Conservation (phyloP, 2,113 vertebrate genomes). For the Cygnus buccinator region DNA sequence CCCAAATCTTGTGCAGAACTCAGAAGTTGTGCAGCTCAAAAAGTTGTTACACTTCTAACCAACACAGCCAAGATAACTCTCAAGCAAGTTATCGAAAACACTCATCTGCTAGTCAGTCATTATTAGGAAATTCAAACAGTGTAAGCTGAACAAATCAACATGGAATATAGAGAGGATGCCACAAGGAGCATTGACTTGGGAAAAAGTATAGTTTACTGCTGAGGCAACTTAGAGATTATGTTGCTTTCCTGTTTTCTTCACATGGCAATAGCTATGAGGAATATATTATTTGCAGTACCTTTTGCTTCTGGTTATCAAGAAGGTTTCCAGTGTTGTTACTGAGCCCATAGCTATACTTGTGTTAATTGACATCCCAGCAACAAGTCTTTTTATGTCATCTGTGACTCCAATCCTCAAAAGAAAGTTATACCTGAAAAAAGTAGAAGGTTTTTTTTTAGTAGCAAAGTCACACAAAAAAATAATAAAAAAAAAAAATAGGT, state of each 20-base stretch:
- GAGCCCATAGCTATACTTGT: background rate
- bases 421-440: background rate
- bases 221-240: background rate
- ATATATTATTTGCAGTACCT: background rate
- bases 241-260: background rate
- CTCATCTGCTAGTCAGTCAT: conserved; percentile 3
- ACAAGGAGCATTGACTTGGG: background rate
- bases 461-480: background rate
- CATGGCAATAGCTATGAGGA: background rate
- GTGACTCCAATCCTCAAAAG: background rate
- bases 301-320: conserved; percentile 2
- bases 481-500: background rate
- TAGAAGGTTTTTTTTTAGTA: background rate
- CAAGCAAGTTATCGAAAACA: background rate
- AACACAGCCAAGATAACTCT: background rate
- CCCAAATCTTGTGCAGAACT: conserved; percentile 19
- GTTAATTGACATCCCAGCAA: background rate
- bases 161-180: conserved; percentile 9
- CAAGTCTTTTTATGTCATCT: background rate
- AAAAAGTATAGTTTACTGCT: background rate
- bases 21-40: background rate
- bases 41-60: background rate
- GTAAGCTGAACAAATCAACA: conserved; percentile 48
- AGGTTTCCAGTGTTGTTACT: background rate
- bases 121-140: conserved; percentile 33